phyloP scores from a whole-genome alignment of 2,888 invertebrate species.

The Chrysopilus asiliformis region DNA sequence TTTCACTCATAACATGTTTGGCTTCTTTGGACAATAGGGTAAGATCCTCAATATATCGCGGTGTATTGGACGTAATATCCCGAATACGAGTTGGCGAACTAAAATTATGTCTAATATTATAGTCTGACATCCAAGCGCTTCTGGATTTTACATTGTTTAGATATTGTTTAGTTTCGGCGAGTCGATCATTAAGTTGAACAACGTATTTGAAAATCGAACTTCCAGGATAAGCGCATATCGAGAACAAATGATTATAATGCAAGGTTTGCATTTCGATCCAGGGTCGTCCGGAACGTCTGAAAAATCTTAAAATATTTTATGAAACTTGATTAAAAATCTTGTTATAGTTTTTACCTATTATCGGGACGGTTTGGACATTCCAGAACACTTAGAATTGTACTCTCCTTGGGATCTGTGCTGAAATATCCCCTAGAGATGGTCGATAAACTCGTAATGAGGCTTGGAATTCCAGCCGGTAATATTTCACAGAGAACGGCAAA shows the following conservation, averaged over 20 bases:
- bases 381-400: slow-evolving; percentile 37
- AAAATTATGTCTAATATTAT: slow-evolving; percentile 54
- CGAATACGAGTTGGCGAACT: slow-evolving; percentile 52
- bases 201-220: slow-evolving; percentile 40
- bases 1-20: slow-evolving; percentile 41
- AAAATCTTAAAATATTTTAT: slow-evolving; percentile 2
- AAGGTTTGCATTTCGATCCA: slow-evolving; percentile 46
- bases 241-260: slow-evolving; percentile 47
- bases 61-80: slow-evolving; percentile 43
- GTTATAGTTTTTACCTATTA: slow-evolving; percentile 20
- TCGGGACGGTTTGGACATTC: slow-evolving; percentile 41
- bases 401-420: slow-evolving; percentile 39
- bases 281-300: slow-evolving; percentile 31
- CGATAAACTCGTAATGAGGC: slow-evolving; percentile 46
- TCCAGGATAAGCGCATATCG: slow-evolving; percentile 52
- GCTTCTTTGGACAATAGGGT: slow-evolving; percentile 41
- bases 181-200: slow-evolving; percentile 32
- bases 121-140: slow-evolving; percentile 54
- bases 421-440: slow-evolving; percentile 47
- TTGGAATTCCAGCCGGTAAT: slow-evolving; percentile 50
- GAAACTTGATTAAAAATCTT: slow-evolving; percentile 1
- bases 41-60: slow-evolving; percentile 44
- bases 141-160: slow-evolving; percentile 27
- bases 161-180: slow-evolving; percentile 32
- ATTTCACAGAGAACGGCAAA: slow-evolving; percentile 55